Base-by-base conservation (phyloP, 2,797 vertebrate species). In the Botia kubotai region DNA sequence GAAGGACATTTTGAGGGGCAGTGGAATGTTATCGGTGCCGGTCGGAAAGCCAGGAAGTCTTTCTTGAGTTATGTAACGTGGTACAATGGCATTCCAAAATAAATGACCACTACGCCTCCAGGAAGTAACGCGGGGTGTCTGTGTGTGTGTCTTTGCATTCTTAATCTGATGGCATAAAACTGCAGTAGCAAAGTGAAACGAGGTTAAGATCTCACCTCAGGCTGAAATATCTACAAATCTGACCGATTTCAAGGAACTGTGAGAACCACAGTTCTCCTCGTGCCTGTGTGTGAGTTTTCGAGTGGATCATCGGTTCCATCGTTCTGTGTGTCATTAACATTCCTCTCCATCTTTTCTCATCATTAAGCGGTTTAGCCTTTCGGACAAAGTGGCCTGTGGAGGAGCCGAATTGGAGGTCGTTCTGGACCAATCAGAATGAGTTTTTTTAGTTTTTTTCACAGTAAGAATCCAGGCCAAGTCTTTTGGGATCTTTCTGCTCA, bases 401-500 rank as follows among this genome's bases (percentile, higher is more conserved):
- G 19, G 0, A 0, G 8, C 5, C 17, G 6, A 50, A 78, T 75
- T 63, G 23, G 21, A 67, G 48, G 13, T 33, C 33, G 19, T 23
- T 79, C 39, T 78, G 19, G 58, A 82, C 82, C 80, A 80, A 78
- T 80, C 77, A 68, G 58, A 11, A 66, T 19, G 43, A 60, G 50
- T 80, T 67, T n/a, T n/a, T n/a, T n/a, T n/a, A n/a, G 2, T 50
- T 67, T 72, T 82, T 62, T 68, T 66, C 8, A 17, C 14, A 66
- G 57, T 75, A 66, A 81, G 78, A 86, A 86, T 81, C 66, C 85
- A 84, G 85, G 83, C 77, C 81, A 29, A 6, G 83, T 86, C 83
- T 75, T 81, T 66, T 65, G 83, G 77, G 83, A 79, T 71, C 68
- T 21, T 50, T 48, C 8, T 23, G 48, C 80, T 81, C 70, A 75